Evolutionary conservation across 2,797 vertebrate species (phyloP), one percentile per base, ranked within the genome.

Genomic region (Caiman crocodilus): DNA sequence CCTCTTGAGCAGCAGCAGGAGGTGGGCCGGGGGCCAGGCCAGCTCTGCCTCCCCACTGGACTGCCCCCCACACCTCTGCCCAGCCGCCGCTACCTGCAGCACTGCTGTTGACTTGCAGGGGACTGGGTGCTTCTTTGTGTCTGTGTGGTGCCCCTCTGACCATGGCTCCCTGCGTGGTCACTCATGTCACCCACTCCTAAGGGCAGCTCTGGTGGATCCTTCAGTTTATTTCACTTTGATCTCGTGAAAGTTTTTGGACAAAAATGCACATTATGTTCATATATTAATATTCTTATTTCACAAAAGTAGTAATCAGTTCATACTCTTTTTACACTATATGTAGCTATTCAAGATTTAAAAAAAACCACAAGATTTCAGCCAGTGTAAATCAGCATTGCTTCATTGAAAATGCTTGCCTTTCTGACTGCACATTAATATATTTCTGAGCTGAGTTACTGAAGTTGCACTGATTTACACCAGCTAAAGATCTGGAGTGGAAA

Each of bases 291-390:
- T 92, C 59, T 82, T 73, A 76, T 2, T 13, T 50, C 26, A 71
- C 67, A 73, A 23, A 60, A 80, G 20, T 28, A 85, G 59, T 56
- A 57, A 15, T 65, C 26, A 89, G 93, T 94, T 91, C 92, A 85
- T 79, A 61, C 67, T 25, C 75, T 59, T 84, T 95, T 93, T 87
- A 59, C 2, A 2, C 60, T 92, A 69, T 77, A 89, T 83, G 75
- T 79, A 30, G 16, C 26, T 84, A 94, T 56, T 90, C 87, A 93
- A 93, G 50, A 91, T 42, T 94, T 92, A 74, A 61, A 89, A 95
- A 94, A 79, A 82, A 12, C 77, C 84, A 91, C 28, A 28, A 80
- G 60, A 89, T 91, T 79, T 82, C 87, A 89, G 78, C 30, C 80
- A 85, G 30, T 14, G 15, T 57, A 88, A 89, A 91, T 63, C 76